Base-by-base conservation (phyloP, 92 coral and sea anemone species). In the Metridium senile region DNA sequence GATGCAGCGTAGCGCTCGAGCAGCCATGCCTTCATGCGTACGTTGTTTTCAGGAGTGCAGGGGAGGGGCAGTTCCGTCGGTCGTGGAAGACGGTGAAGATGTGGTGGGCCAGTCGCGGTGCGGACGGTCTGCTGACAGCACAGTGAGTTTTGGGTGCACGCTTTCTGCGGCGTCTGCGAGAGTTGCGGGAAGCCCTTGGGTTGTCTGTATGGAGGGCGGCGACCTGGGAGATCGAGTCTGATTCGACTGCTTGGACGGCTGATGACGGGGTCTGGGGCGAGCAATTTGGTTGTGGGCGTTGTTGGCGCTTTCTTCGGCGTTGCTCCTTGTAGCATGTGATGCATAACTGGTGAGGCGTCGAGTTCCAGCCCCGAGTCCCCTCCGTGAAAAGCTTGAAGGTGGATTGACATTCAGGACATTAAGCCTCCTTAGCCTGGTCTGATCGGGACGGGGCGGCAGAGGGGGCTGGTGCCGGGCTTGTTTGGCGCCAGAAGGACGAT, bases 351-450 rank as follows among this genome's bases (percentile, higher is more conserved):
- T 87, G 89, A 16, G 89, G 89, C 25, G 84, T 72, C 21, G 74
- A 71, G 32, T 90, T 90, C 96, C 91, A 90, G 0, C 89, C 88
- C 0, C 86, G 59, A 0, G 85, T 31, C 13, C 92, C 89, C 53
- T 87, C 89, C 16, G 75, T 90, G 78, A 87, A 84, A 80, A 81
- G 25, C 20, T 67, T 76, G 57, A 76, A 82, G 34, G 34, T 33
- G 25, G 0, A 11, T 18, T 59, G 75, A 58, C 96, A 90, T 19
- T 83, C 96, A 11, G 91, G 89, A 85, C 96, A 87, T 1, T 30
- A 2, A 22, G 87, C 82, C 53, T 86, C 82, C 23, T 33, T 79
- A 2, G 58, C 74, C 39, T 23, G 47, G 21, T 71, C 85, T 10
- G 72, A 16, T 30, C 29, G 69, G 26, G 69, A 10, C 18, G 83